Percentiles rank a stretch among this genome's conserved stretches.
phyloP scores from a whole-genome alignment of 92 coral and sea anemone species.

The Desmophyllum pertusum region DNA sequence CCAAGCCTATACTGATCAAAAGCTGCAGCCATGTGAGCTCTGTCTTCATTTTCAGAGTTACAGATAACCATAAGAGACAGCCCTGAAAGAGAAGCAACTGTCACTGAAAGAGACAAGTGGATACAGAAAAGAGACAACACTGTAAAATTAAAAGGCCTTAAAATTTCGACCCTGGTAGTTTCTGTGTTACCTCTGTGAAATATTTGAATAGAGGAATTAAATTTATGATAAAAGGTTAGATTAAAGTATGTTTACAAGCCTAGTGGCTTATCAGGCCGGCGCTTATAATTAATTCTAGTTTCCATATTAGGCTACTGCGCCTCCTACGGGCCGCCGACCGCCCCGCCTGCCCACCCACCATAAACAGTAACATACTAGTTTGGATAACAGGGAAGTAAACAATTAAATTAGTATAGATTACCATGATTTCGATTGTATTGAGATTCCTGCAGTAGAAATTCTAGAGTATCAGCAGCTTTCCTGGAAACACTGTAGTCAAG shows the following conservation, averaged over 20 bases:
- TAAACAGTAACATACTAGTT: too few species aligned
- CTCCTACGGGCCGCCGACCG: too few species aligned
- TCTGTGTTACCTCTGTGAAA: not conserved
- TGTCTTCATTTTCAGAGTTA: slow-evolving; percentile 82
- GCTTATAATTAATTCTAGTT: too few species aligned
- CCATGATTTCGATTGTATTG: slow-evolving; percentile 44
- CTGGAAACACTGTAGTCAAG: slow-evolving; percentile 78
- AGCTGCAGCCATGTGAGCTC: slow-evolving; percentile 83
- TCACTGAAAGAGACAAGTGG: not conserved
- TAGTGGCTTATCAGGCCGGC: too few species aligned
- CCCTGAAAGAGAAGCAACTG: slow-evolving; percentile 40
- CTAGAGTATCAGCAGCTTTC: slow-evolving; percentile 67
- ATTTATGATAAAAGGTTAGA: too few species aligned
- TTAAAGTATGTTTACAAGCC: too few species aligned
- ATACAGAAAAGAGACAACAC: not conserved
- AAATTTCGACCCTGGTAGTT: not conserved
- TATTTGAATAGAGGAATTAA: too few species aligned
- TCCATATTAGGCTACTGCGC: too few species aligned
- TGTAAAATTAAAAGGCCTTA: not conserved
- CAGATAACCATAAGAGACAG: slow-evolving; percentile 76
- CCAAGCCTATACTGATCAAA: slow-evolving; percentile 66
- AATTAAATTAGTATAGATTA: not conserved
- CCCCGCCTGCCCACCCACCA: too few species aligned
- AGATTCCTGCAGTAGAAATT: slow-evolving; percentile 51
- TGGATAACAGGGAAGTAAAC: not conserved